phyloP scores from a whole-genome alignment of 2,888 invertebrate species.

The Boloria selene region DNA sequence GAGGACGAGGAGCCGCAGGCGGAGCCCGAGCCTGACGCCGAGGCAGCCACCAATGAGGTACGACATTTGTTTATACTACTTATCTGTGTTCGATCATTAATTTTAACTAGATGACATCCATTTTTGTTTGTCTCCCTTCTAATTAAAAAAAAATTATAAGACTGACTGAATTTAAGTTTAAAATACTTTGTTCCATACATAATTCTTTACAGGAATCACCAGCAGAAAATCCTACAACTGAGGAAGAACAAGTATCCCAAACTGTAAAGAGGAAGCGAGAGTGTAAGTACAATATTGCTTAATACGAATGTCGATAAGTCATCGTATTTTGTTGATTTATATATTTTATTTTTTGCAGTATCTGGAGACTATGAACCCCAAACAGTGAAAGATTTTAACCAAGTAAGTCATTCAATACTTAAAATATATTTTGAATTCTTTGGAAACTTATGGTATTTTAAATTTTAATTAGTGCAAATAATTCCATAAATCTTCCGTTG shows the following conservation, averaged over 20 bases:
- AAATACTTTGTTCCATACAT: not conserved
- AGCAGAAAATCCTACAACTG: not conserved
- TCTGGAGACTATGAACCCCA: slow-evolving; percentile 48
- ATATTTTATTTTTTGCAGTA: slow-evolving; percentile 42
- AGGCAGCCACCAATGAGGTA: slow-evolving; percentile 25
- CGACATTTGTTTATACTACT: too few species aligned
- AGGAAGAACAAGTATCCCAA: slow-evolving; percentile 36
- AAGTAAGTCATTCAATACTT: slow-evolving; percentile 49
- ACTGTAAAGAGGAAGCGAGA: slow-evolving; percentile 53
- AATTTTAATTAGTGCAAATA: too few species aligned
- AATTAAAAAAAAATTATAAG: too few species aligned
- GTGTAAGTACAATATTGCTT: slow-evolving; percentile 43
- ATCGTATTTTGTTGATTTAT: not conserved
- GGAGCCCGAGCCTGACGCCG: slow-evolving; percentile 10
- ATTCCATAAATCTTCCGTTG: too few species aligned
- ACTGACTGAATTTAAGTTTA: too few species aligned
- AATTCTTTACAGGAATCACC: slow-evolving; percentile 3
- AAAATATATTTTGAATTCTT: not conserved
- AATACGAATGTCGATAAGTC: not conserved
- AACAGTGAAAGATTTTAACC: slow-evolving; percentile 62
- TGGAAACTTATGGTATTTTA: not conserved
- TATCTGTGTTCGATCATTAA: too few species aligned
- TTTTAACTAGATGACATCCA: too few species aligned
- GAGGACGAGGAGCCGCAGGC: slow-evolving; percentile 8
- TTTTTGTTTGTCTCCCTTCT: too few species aligned